Conservation (phyloP, 2,797 vertebrate species). For the Falco peregrinus region DNA sequence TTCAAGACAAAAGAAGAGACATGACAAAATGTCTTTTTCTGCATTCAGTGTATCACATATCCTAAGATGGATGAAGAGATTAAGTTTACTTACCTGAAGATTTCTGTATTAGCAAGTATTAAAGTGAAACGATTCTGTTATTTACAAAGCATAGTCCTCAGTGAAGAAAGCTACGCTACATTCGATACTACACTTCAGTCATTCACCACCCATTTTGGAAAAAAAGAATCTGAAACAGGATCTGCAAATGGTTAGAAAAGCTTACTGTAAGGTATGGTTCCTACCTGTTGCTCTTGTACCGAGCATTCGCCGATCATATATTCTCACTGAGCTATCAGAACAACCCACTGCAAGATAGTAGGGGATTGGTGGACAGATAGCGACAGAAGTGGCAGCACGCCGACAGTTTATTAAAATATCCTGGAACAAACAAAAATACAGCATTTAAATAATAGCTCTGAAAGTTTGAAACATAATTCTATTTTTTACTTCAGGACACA, state of each 20-base stretch:
- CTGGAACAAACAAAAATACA: constrained; percentile 72
- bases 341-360: constrained; percentile 97
- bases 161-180: not conserved
- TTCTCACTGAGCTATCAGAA: constrained; percentile 97
- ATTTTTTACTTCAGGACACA: not conserved
- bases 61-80: not conserved
- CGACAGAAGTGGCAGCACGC: constrained; percentile 95
- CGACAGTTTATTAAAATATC: constrained; percentile 98
- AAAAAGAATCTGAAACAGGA: not conserved
- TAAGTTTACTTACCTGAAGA: not conserved
- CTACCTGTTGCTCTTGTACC: constrained; percentile 95
- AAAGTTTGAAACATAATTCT: not conserved
- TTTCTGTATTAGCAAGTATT: not conserved
- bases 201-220: not conserved
- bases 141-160: not conserved
- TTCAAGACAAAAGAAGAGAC: not conserved
- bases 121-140: not conserved
- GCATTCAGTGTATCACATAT: not conserved
- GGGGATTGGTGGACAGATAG: constrained; percentile 93
- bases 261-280: not conserved
- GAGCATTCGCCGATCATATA: constrained; percentile 96
- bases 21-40: not conserved
- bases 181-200: not conserved
- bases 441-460: not conserved
- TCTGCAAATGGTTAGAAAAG: not conserved